A percentile compares a stretch with the other conserved stretches of the same genome.
phyloP scores from a whole-genome alignment of 2,797 vertebrate genomes.

The Leucoraja ocellata region DNA sequence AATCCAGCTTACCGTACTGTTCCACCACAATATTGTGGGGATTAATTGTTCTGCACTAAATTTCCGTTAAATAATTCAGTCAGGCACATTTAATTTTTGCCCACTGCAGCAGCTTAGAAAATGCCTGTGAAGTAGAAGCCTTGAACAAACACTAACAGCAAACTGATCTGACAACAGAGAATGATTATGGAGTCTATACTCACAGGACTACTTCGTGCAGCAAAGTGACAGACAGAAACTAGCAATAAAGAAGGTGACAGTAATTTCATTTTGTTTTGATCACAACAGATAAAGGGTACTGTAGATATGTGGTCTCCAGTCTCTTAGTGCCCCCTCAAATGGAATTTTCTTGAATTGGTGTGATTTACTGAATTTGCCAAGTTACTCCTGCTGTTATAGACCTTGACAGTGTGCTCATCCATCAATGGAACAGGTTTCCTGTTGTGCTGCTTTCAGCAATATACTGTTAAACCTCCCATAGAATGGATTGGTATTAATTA shows the following conservation, averaged over 20 bases:
- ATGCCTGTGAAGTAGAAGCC: not conserved
- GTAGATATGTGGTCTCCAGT: not conserved
- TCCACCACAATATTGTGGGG: not conserved
- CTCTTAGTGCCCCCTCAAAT: not conserved
- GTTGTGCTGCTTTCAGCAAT: not conserved
- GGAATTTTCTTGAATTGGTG: not conserved
- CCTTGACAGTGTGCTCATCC: not conserved
- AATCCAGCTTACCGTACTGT: not conserved
- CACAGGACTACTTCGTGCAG: conserved; percentile 15
- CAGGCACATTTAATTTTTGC: not conserved
- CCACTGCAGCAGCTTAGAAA: not conserved
- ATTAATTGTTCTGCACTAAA: not conserved
- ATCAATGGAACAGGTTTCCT: not conserved
- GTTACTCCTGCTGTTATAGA: not conserved
- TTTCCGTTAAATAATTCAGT: not conserved
- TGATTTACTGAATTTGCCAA: not conserved
- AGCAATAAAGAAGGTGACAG: conserved; percentile 16
- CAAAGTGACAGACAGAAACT: not conserved
- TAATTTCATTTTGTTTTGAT: conserved; percentile 14
- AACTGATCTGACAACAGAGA: not conserved
- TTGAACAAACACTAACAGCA: not conserved
- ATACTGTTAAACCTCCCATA: not conserved
- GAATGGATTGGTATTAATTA: not conserved
- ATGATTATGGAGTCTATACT: not conserved
- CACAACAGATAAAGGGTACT: not conserved